Evolutionary conservation across 2,797 vertebrate species (phyloP).

Genomic region (Sebastes miniatus): DNA sequence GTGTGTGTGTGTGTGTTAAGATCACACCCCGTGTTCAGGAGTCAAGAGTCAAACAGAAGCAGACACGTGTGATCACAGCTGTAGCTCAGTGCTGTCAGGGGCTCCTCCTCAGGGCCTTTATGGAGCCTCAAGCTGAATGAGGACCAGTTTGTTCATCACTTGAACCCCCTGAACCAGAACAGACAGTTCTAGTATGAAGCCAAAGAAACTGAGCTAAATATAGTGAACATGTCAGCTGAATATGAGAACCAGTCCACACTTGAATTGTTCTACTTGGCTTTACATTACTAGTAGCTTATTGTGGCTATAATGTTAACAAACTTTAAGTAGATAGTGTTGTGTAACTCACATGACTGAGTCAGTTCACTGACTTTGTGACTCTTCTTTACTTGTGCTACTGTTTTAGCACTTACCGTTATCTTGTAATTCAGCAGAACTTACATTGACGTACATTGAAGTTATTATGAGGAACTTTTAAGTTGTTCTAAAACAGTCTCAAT

Average conservation of each 20-base stretch:
- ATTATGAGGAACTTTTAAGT: too few relatives aligned
- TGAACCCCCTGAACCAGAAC: neutral
- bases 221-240: neutral
- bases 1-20: neutral
- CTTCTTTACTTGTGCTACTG: too few relatives aligned
- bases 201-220: neutral
- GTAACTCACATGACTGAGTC: neutral
- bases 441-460: accelerated
- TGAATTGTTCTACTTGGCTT: neutral
- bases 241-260: neutral
- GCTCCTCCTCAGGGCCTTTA: neutral
- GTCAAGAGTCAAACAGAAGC: neutral
- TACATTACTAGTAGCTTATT: neutral
- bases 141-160: neutral
- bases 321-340: neutral
- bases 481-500: too few relatives aligned
- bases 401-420: too few relatives aligned
- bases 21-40: constrained; percentile 12
- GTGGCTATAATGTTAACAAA: neutral
- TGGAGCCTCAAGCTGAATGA: neutral
- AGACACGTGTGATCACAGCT: constrained; percentile 23
- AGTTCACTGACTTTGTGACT: neutral
- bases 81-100: neutral
- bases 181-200: neutral
- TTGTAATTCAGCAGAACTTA: too few relatives aligned